phyloP scores from a whole-genome alignment of 2,113 vertebrate species.

The Gobius niger region DNA sequence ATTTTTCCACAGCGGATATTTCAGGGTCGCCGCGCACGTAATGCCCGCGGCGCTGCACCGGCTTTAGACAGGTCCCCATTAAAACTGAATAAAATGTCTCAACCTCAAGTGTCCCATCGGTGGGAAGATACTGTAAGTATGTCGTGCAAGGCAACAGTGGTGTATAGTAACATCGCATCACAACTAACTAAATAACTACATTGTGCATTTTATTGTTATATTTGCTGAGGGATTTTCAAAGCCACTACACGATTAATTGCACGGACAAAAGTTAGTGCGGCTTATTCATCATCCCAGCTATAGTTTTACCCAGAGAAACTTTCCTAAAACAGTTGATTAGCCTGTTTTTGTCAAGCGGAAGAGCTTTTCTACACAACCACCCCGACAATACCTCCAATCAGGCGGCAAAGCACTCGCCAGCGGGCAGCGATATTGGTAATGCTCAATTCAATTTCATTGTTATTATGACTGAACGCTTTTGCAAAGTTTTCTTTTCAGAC shows the following conservation, averaged over 20 bases:
- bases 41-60: slow-evolving; percentile 46
- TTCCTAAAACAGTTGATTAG: background rate
- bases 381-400: slow-evolving; percentile 29
- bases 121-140: background rate
- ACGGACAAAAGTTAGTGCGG: slow-evolving; percentile 9
- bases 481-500: slow-evolving; percentile 34
- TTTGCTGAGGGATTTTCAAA: no score
- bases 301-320: background rate
- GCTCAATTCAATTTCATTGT: slow-evolving; percentile 11
- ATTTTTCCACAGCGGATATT: slow-evolving; percentile 30
- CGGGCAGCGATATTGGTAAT: slow-evolving; percentile 16
- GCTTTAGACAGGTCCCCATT: slow-evolving; percentile 46
- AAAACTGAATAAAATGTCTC: slow-evolving; percentile 32
- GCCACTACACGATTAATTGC: background rate
- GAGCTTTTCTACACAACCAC: background rate
- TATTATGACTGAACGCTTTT: slow-evolving; percentile 15
- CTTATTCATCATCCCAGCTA: background rate
- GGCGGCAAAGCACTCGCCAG: slow-evolving; percentile 33
- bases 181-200: background rate
- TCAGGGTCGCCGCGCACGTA: slow-evolving; percentile 26
- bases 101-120: slow-evolving; percentile 19
- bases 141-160: background rate
- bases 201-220: no score
- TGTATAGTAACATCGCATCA: background rate
- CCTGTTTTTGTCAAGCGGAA: background rate